Evolutionary conservation across 2,797 vertebrate genomes (phyloP).

Genomic region (Rhodeus uyekii): DNA sequence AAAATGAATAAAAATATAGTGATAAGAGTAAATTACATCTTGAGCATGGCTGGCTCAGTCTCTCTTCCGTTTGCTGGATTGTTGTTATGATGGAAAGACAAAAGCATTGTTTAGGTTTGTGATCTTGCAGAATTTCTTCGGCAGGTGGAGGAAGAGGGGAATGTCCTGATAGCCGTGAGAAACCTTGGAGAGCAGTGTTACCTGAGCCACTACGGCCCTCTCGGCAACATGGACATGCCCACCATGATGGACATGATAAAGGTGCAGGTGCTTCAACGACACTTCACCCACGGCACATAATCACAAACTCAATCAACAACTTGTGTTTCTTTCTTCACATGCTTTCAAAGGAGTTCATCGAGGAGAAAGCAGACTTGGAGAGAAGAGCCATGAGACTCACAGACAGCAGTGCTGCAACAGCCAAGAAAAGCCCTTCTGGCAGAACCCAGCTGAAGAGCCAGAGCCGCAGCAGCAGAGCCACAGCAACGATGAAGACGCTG

Average conservation of each 20-base stretch:
- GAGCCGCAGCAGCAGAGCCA: slow-evolving; percentile 62
- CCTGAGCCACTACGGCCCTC: slow-evolving; percentile 61
- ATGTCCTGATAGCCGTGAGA: slow-evolving; percentile 69
- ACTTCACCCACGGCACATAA: background rate
- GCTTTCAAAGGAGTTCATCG: slow-evolving; percentile 74
- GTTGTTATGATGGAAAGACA: background rate
- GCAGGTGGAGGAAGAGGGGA: slow-evolving; percentile 72
- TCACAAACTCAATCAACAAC: background rate
- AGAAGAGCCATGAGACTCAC: slow-evolving; percentile 62
- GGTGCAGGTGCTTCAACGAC: slow-evolving; percentile 59
- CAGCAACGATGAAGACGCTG: background rate
- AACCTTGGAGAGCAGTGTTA: slow-evolving; percentile 78
- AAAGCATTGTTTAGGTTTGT: background rate
- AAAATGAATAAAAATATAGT: background rate
- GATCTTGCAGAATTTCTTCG: background rate
- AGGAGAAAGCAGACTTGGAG: slow-evolving; percentile 72
- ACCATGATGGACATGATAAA: slow-evolving; percentile 79
- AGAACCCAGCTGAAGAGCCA: slow-evolving; percentile 67
- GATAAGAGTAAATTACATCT: background rate
- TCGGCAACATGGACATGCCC: slow-evolving; percentile 63
- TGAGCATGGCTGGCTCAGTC: background rate
- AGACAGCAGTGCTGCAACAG: slow-evolving; percentile 54
- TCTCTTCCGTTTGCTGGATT: background rate
- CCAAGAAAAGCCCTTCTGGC: slow-evolving; percentile 59
- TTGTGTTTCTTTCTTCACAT: slow-evolving; percentile 4